phyloP scores from a whole-genome alignment of 2,797 vertebrate genomes.

The Artibeus lituratus region DNA sequence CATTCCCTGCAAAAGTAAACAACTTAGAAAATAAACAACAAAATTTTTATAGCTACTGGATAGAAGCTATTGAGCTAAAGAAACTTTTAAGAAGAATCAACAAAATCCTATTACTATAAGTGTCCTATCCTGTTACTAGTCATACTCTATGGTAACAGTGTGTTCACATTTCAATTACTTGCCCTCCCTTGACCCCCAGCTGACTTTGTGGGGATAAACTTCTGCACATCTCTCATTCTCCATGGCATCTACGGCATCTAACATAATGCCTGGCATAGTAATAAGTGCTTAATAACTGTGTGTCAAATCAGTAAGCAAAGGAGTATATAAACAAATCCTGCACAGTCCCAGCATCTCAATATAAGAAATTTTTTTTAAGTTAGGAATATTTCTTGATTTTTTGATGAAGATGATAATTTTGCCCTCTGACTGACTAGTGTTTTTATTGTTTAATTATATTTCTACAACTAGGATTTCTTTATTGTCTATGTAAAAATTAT shows the following conservation, averaged over 20 bases:
- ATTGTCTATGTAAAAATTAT: not conserved
- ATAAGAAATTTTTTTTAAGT: not conserved
- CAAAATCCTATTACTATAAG: not conserved
- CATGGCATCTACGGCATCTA: not conserved
- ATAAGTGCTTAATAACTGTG: not conserved
- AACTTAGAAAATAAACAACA: not conserved
- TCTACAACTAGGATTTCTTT: not conserved
- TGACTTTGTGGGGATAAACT: not conserved
- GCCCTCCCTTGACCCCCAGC: not conserved
- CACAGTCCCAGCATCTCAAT: not conserved
- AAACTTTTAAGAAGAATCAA: not conserved
- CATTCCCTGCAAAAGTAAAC: not conserved
- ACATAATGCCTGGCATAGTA: not conserved
- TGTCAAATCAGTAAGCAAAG: slow-evolving; percentile 1
- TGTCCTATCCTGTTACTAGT: not conserved
- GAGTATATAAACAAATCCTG: not conserved
- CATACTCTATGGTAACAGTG: not conserved
- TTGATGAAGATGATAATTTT: not conserved
- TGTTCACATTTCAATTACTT: not conserved
- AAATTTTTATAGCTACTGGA: not conserved
- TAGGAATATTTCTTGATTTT: not conserved
- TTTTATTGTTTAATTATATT: not conserved
- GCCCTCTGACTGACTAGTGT: not conserved
- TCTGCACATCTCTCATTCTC: not conserved
- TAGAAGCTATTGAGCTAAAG: not conserved